A percentile compares a stretch with the other conserved stretches of the same genome.
phyloP scores from a whole-genome alignment of 1,140 invertebrate genomes.

The Luehdorfia chinensis region DNA sequence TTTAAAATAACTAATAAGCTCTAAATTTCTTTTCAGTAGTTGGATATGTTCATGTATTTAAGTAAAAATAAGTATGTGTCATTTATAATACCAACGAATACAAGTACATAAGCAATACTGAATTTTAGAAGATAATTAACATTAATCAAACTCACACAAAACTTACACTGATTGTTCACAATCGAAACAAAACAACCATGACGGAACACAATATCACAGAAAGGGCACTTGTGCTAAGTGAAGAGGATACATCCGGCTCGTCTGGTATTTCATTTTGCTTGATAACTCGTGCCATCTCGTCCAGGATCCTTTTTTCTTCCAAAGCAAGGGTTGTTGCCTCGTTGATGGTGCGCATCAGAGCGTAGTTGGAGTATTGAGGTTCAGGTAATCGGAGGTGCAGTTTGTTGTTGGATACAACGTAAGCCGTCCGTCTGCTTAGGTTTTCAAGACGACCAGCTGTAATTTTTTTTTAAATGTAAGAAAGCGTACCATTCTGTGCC shows the following conservation, averaged over 20 bases:
- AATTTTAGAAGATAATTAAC: too few species aligned
- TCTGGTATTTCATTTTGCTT: slow-evolving; percentile 51
- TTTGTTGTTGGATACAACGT: slow-evolving; percentile 47
- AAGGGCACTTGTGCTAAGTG: slow-evolving; percentile 5
- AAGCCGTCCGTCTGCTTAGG: slow-evolving; percentile 40
- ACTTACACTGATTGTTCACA: too few species aligned
- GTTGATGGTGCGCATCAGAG: slow-evolving; percentile 81
- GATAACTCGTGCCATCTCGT: slow-evolving; percentile 54
- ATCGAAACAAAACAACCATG: not conserved
- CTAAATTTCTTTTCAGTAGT: too few species aligned
- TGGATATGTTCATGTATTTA: too few species aligned
- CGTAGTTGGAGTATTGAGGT: slow-evolving; percentile 73
- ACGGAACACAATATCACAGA: slow-evolving; percentile 8
- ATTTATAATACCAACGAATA: too few species aligned
- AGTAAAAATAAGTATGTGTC: too few species aligned
- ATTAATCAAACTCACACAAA: too few species aligned
- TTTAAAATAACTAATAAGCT: too few species aligned
- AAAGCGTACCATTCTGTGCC: too few species aligned
- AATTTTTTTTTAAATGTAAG: too few species aligned
- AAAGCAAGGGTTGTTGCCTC: slow-evolving; percentile 76
- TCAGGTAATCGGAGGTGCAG: slow-evolving; percentile 57
- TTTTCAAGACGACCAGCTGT: slow-evolving; percentile 43
- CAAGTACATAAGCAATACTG: too few species aligned
- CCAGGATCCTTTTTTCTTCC: slow-evolving; percentile 76
- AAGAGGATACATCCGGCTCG: slow-evolving; percentile 18